Evolutionary conservation across 2,797 vertebrate genomes (phyloP).

Genomic region (Scolopax bukidnonensis): DNA sequence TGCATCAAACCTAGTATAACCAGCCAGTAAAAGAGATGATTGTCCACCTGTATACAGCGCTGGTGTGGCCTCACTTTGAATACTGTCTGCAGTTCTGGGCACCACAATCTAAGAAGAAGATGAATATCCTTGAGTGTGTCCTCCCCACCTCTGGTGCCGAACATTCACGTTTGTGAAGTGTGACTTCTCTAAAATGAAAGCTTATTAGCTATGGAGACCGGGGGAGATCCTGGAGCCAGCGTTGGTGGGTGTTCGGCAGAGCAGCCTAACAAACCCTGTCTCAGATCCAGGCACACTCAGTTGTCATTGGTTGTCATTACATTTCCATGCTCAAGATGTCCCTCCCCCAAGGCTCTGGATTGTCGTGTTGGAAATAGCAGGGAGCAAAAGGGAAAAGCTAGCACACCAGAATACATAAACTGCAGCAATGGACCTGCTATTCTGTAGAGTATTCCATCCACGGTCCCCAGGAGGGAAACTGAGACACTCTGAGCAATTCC

Average conservation of each 20-base stretch:
- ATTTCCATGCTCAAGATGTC: background rate
- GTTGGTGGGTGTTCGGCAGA: background rate
- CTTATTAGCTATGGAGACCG: background rate
- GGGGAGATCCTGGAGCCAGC: background rate
- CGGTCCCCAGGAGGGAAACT: background rate
- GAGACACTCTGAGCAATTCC: background rate
- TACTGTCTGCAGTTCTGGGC: background rate
- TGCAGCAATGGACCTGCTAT: background rate
- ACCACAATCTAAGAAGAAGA: background rate
- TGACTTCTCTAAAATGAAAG: background rate
- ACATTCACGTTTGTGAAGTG: background rate
- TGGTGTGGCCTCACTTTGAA: background rate
- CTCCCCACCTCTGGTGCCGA: background rate
- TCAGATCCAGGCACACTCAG: background rate
- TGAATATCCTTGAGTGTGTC: background rate
- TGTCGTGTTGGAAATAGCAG: background rate
- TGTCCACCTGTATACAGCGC: background rate
- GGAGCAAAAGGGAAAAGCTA: background rate
- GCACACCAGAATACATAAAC: fast-evolving
- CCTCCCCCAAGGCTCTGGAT: background rate
- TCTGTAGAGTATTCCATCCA: background rate
- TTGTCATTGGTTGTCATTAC: background rate
- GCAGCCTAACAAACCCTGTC: background rate
- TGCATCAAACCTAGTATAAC: background rate
- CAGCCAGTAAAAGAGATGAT: background rate